Base-by-base conservation (phyloP, 2,888 invertebrate species). In the Merodon equestris region DNA sequence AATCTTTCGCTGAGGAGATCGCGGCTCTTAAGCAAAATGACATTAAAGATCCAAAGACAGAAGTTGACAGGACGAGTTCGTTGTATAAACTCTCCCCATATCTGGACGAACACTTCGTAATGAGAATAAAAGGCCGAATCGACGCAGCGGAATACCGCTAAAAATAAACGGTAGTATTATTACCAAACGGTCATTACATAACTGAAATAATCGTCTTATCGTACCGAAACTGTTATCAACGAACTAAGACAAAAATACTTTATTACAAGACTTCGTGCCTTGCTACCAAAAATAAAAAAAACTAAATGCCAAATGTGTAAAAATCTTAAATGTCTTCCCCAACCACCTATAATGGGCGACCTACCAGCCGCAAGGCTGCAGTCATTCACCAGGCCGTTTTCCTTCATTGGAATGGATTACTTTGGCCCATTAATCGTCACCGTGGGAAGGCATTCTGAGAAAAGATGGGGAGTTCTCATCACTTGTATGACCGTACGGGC, bases 401-500 rank as follows among this genome's bases (percentile, higher is more conserved):
- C 64, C 9, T 66, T 53, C 13, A 47, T 57, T 14, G 73, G 66
- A 12, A 60, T 66, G 14, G 72, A 66, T 13, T 76, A 71, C 34
- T 76, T 75, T 18, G 68, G 63, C 1, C 63, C 63, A 1, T 45
- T 71, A 12, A 9, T 38, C 1, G 57, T 57, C 1, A 47, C 50
- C 1, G 44, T 63, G 9, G 56, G 68, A 14, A 47, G 70, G 45
- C 54, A 36, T 10, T 44, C 45, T 4, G 68, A 68, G 36, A 75
- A 70, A 40, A 27, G 66, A 47, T 70, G 75, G 58, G 61, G 70
- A 45, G 79, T 79, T 7, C 19, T 75, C 0, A 63, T 75, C 12
- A 75, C 72, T 17, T 82, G 82, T n/a, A 15, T 82, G 17, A 66
- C 74, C 12, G 64, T 71, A 47, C 48, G 77, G 0, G 74, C 77